These are phyloP conservation scores for Sebastes itinus DNA, from an alignment of 2,797 vertebrate species.

Conservation along the genomic window DNA sequence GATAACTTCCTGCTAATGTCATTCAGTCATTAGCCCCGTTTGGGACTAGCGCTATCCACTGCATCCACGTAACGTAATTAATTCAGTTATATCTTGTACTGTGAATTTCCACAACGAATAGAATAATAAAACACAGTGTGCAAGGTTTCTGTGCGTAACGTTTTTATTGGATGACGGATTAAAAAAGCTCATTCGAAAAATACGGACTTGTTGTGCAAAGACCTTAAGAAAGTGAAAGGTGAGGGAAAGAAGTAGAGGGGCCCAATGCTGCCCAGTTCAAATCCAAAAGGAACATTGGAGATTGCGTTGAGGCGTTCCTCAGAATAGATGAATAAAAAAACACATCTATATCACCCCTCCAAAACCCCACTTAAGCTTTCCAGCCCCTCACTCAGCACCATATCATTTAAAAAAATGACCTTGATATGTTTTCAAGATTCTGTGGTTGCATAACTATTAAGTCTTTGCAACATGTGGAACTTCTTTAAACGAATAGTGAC, in stretches of 20 bases:
- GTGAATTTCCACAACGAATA: no score
- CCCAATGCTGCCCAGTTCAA: constrained; percentile 42
- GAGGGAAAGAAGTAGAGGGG: background rate
- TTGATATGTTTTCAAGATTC: constrained; percentile 85
- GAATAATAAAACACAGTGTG: no score
- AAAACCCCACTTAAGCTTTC: constrained; percentile 75
- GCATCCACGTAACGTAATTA: no score
- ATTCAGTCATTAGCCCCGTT: accelerated
- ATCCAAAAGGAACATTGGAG: constrained; percentile 48
- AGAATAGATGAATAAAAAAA: constrained; percentile 77
- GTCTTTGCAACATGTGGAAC: constrained; percentile 78
- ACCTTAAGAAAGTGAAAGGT: constrained; percentile 2
- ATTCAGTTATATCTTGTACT: accelerated
- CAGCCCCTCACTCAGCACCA: constrained; percentile 88
- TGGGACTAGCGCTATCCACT: no score
- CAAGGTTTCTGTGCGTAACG: no score
- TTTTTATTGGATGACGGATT: no score
- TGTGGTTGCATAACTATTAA: constrained; percentile 84
- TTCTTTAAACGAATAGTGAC: constrained; percentile 39
- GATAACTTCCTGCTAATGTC: no score
- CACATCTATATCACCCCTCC: constrained; percentile 73
- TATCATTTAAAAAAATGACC: constrained; percentile 84
- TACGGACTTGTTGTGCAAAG: no score
- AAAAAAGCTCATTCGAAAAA: no score
- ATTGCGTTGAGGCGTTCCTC: constrained; percentile 68